These are phyloP conservation scores for Tachina grossa DNA, from an alignment of 2,888 invertebrate genomes.

Conservation along the genomic window DNA sequence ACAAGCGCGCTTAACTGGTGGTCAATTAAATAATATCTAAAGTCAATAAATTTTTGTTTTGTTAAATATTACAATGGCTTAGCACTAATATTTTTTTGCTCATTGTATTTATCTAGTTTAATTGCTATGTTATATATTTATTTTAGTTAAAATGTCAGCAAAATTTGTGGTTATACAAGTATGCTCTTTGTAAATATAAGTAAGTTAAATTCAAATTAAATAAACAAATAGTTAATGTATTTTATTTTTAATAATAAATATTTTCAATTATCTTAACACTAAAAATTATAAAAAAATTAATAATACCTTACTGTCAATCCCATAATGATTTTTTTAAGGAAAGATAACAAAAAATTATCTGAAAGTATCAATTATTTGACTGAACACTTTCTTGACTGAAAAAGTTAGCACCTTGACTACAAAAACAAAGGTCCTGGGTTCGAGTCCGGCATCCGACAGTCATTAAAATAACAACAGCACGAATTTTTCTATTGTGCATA, in stretches of 20 bases:
- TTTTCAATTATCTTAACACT: not conserved
- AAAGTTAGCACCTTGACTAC: too few relatives aligned
- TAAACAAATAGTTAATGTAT: constrained; percentile 3
- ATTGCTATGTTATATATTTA: constrained; percentile 38
- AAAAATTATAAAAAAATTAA: too few relatives aligned
- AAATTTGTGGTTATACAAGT: not conserved
- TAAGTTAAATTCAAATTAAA: constrained; percentile 7
- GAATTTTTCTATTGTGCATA: too few relatives aligned
- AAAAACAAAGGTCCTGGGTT: too few relatives aligned
- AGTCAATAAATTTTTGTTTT: constrained; percentile 25
- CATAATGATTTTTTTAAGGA: too few relatives aligned
- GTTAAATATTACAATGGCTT: constrained; percentile 19
- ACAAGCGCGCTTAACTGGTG: constrained; percentile 31
- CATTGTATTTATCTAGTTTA: constrained; percentile 21
- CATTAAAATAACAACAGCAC: too few relatives aligned
- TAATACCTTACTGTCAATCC: too few relatives aligned
- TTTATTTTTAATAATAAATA: not conserved
- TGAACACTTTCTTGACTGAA: too few relatives aligned
- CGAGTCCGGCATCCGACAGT: too few relatives aligned
- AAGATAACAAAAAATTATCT: too few relatives aligned
- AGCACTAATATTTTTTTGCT: not conserved
- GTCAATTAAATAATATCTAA: constrained; percentile 20
- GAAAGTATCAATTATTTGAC: too few relatives aligned
- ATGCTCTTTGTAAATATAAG: constrained; percentile 5
- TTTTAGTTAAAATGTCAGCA: constrained; percentile 22